Conservation (phyloP, 2,888 invertebrate species). For the Eurytoma adleriae region DNA sequence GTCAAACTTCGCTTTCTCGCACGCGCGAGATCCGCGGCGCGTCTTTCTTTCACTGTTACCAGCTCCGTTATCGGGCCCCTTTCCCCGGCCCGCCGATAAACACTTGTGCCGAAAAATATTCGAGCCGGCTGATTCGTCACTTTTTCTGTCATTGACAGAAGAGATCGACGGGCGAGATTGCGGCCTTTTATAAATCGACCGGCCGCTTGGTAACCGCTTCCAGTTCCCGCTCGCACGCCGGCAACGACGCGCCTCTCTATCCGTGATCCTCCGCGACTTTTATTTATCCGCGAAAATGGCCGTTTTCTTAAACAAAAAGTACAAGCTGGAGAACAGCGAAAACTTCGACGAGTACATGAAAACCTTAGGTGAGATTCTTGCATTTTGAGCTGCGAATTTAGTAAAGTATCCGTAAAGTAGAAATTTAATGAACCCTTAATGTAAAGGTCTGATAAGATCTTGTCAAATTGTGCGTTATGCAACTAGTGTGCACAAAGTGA, state of each 20-base stretch:
- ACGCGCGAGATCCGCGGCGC: neutral
- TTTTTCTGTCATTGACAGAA: slow-evolving; percentile 43
- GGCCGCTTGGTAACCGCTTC: slow-evolving; percentile 20
- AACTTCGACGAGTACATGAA: slow-evolving; percentile 95
- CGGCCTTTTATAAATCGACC: slow-evolving; percentile 49
- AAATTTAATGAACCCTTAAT: no score
- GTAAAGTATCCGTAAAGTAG: no score
- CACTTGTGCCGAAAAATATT: slow-evolving; percentile 43
- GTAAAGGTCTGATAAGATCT: no score
- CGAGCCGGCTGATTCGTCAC: slow-evolving; percentile 24
- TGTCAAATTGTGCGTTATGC: no score
- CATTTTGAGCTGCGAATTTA: no score
- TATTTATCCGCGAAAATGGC: slow-evolving; percentile 33
- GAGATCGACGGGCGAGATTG: slow-evolving; percentile 50
- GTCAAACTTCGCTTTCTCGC: slow-evolving; percentile 31
- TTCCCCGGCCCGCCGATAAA: slow-evolving; percentile 11
- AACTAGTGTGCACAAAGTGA: no score
- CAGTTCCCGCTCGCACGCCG: slow-evolving; percentile 32
- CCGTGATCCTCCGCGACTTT: neutral
- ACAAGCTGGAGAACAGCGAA: slow-evolving; percentile 87
- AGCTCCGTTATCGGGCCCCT: slow-evolving; percentile 21
- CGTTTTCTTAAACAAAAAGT: slow-evolving; percentile 83
- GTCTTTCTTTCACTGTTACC: slow-evolving; percentile 4
- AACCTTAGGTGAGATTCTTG: slow-evolving; percentile 83
- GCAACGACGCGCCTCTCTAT: neutral